phyloP scores from a whole-genome alignment of 1,140 invertebrate genomes.

The Glossosoma conforme region DNA sequence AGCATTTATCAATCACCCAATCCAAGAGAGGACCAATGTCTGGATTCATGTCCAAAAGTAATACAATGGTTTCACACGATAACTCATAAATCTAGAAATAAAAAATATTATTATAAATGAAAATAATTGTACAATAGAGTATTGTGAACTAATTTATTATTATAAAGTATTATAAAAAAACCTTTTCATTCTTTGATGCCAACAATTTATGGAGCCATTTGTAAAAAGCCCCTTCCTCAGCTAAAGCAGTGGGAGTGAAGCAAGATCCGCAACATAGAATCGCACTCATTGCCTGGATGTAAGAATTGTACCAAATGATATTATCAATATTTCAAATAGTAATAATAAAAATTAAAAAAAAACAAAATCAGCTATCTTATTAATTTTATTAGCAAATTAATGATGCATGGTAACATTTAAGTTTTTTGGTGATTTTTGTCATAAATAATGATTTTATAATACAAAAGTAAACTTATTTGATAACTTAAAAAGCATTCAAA shows the following conservation, averaged over 20 bases:
- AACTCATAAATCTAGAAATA: slow-evolving; percentile 75
- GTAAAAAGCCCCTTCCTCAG: slow-evolving; percentile 90
- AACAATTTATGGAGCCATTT: slow-evolving; percentile 90
- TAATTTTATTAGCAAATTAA: too few species aligned
- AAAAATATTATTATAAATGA: slow-evolving; percentile 25
- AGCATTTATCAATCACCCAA: slow-evolving; percentile 97
- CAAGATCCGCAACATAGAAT: slow-evolving; percentile 92
- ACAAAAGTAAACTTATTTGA: background rate
- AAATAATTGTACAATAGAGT: slow-evolving; percentile 1
- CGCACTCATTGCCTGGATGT: slow-evolving; percentile 83
- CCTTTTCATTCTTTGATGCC: slow-evolving; percentile 83
- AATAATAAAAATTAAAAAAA: too few species aligned
- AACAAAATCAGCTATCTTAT: too few species aligned
- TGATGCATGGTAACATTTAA: too few species aligned
- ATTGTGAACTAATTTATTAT: background rate
- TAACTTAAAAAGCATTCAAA: background rate
- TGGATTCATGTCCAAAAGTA: slow-evolving; percentile 93
- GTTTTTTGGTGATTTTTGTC: too few species aligned
- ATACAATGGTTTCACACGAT: slow-evolving; percentile 87
- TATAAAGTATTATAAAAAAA: slow-evolving; percentile 38
- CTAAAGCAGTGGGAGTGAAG: slow-evolving; percentile 77
- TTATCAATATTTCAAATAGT: background rate
- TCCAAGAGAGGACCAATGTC: slow-evolving; percentile 90
- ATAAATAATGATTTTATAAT: background rate
- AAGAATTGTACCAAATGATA: too few species aligned